Base-by-base conservation (phyloP, 92 coral and sea anemone species). In the Paramuricea clavata region DNA sequence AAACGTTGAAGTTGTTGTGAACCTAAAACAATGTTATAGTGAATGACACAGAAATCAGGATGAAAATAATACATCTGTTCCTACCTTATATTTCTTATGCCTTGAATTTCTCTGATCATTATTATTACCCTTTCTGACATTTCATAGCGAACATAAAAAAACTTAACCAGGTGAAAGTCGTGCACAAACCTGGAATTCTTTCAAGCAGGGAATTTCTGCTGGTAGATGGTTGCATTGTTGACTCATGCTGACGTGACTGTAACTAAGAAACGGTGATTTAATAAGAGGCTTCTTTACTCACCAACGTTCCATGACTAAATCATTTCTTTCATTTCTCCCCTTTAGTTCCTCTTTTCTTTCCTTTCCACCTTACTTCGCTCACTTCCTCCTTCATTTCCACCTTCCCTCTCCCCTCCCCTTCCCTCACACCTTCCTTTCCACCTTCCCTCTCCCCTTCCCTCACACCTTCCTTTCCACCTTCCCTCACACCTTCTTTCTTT, bases 1-100 rank as follows among this genome's bases (percentile, higher is more conserved):
- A 79, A 36, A 27, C 84, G 71, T 12, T 61, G 84, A 13, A 79
- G 54, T 61, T 79, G 84, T 60, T 79, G 84, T 39, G 84, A 79
- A 28, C 84, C 84, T 79, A 27, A 17, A 79, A 54, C 17, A 21
- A 17, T 19, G 19, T 54, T 21, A 13, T 1, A 47, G 12, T 47
- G 52, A 47, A 47, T n/a, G n/a, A n/a, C n/a, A n/a, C n/a, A n/a
- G n/a, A n/a, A n/a, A n/a, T n/a, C n/a, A n/a, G n/a, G n/a, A 6
- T 47, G 52, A 47, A 47, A 6, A 47, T 2, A 47, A 47, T n/a
- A n/a, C n/a, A n/a, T n/a, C n/a, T n/a, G n/a, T n/a, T n/a, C 52
- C 52, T 47, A 15, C 13, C 52, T 47, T 15, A 5, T 10, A 6
- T 47, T 47, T 47, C 17, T 47, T 15, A 47, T 47, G 52, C 1